Conservation (phyloP, 2,888 invertebrate species). For the Troides helena region DNA sequence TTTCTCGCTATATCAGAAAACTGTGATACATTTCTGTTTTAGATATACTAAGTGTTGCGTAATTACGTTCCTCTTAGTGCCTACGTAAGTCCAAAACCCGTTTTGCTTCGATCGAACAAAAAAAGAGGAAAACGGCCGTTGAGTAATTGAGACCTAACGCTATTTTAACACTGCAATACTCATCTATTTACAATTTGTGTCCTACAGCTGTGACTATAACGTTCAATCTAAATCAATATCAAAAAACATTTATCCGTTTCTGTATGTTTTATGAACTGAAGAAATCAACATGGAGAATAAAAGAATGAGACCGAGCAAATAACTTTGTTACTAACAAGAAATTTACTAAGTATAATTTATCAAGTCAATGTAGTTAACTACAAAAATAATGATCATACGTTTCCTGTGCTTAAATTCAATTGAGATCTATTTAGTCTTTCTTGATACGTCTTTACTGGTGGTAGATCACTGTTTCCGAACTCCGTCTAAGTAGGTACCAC, state of each 20-base stretch:
- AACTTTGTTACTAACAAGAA: neutral
- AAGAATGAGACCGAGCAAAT: neutral
- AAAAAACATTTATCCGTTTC: slow-evolving; percentile 1
- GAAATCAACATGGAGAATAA: neutral
- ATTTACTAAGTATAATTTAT: neutral
- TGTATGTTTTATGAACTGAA: neutral
- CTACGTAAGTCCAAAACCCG: slow-evolving; percentile 25
- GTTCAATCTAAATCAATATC: slow-evolving; percentile 6
- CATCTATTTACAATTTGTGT: slow-evolving; percentile 12
- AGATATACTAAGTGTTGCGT: slow-evolving; percentile 13
- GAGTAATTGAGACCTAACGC: slow-evolving; percentile 34
- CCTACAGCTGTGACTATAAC: slow-evolving; percentile 1
- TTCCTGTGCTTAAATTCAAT: neutral
- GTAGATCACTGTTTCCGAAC: too few species aligned
- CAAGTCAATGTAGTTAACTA: neutral
- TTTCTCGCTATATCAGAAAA: neutral
- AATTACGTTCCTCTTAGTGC: slow-evolving; percentile 18
- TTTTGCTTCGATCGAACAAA: slow-evolving; percentile 25
- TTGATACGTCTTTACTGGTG: neutral
- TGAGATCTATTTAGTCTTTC: neutral
- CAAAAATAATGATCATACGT: neutral
- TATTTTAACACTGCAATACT: slow-evolving; percentile 20
- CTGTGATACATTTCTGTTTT: slow-evolving; percentile 3
- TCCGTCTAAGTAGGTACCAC: too few species aligned
- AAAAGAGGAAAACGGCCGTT: slow-evolving; percentile 34